Evolutionary conservation across 2,113 vertebrate genomes (phyloP).

Genomic region (Willisornis vidua): DNA sequence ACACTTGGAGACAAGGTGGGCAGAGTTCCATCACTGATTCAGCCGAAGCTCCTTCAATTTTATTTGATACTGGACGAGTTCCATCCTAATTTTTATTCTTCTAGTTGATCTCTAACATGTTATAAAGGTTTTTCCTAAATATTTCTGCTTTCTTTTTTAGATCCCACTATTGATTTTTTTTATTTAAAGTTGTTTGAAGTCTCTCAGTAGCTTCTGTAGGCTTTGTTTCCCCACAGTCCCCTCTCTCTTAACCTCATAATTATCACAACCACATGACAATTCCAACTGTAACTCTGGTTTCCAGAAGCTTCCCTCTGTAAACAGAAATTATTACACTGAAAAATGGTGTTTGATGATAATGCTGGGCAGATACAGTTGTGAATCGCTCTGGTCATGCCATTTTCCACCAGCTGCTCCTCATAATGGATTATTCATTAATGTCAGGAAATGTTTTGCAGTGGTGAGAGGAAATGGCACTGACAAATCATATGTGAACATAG

Average conservation of each 20-base stretch:
- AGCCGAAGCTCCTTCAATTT: not conserved
- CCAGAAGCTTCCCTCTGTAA: not conserved
- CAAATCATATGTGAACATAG: not conserved
- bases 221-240: not conserved
- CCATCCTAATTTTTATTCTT: not conserved
- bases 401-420: not conserved
- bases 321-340: not conserved
- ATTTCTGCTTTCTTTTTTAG: not conserved
- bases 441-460: not conserved
- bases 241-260: not conserved
- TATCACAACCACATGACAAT: not conserved
- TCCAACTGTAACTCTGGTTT: not conserved
- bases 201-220: not conserved
- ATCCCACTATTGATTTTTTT: not conserved
- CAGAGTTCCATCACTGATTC: not conserved
- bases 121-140: not conserved
- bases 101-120: not conserved
- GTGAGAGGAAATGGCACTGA: not conserved
- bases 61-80: not conserved
- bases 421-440: not conserved
- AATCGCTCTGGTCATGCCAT: not conserved
- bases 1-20: accelerated
- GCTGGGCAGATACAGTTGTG: not conserved
- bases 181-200: not conserved
- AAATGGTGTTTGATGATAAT: not conserved